phyloP scores from a whole-genome alignment of 2,797 vertebrate genomes.

The Phrynocephalus guinanensis region DNA sequence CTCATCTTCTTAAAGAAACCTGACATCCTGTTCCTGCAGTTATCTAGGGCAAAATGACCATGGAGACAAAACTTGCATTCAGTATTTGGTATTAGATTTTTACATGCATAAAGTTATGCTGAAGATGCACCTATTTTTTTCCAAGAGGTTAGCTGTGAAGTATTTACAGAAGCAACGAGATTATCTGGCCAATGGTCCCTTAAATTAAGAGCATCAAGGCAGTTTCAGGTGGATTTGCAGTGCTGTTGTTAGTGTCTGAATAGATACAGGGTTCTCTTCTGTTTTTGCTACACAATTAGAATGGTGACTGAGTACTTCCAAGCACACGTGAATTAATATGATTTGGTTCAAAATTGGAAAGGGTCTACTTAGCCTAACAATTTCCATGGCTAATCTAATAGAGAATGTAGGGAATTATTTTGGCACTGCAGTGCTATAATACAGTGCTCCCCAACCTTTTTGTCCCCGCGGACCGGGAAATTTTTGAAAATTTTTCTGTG shows the following conservation, averaged over 20 bases:
- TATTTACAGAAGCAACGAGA: slow-evolving; percentile 28
- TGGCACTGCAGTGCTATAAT: not conserved
- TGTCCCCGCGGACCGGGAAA: no score
- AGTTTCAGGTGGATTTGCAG: not conserved
- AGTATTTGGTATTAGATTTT: slow-evolving; percentile 18
- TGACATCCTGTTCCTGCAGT: slow-evolving; percentile 56
- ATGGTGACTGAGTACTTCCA: not conserved
- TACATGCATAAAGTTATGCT: not conserved
- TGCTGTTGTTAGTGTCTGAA: not conserved
- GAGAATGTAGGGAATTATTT: not conserved
- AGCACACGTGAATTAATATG: not conserved
- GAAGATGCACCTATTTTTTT: not conserved
- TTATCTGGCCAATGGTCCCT: not conserved
- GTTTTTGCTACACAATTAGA: not conserved
- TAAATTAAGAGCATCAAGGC: slow-evolving; percentile 13
- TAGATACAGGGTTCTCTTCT: not conserved
- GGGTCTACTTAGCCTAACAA: not conserved
- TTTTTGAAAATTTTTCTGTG: no score
- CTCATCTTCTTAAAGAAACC: slow-evolving; percentile 60
- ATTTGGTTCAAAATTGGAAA: not conserved
- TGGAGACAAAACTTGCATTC: slow-evolving; percentile 16
- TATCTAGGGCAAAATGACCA: slow-evolving; percentile 24
- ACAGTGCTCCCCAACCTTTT: no score
- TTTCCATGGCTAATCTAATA: not conserved
- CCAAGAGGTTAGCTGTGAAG: not conserved